Evolutionary conservation across 1,140 invertebrate genomes (phyloP), one percentile per base, ranked within the genome.

Genomic region (Catajapyx aquilonaris): DNA sequence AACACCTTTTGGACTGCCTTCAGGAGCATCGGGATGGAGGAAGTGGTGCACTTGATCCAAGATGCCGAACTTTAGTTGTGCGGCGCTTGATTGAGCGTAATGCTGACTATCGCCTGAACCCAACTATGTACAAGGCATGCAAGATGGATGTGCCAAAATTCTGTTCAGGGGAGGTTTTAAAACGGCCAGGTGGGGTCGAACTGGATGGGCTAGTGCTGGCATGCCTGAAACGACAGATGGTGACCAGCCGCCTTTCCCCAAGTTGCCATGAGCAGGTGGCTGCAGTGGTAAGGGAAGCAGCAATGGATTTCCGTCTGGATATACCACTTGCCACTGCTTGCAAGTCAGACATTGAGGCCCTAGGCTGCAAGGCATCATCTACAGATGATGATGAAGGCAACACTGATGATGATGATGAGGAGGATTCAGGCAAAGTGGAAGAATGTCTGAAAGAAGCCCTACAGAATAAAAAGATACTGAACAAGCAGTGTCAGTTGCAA

Each of bases 41-140:
- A n/a, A n/a, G n/a, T n/a, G n/a, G n/a, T n/a, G 68, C 65, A 17
- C 95, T 91, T 60, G 80, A 90, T 53, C 67, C 73, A 37, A 75
- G 75, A 36, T 98, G 94, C 54, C 74, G 81, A 49, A 60, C 72
- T 35, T 68, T 95, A 10, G 76, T 98, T 2, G 62, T 85, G 5
- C 76, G 78, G 54, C 65, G 93, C 52, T 79, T 94, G 71, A 76
- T 87, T 38, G 84, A 88, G 55, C 84, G 91, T 59, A 87, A 84
- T 53, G 68, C 73, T 31, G 90, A 98, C 59, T 85, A 84, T 48
- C 68, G 90, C 44, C 75, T 97, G 33, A 95, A 97, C 63, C 81
- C 83, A 11, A 64, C 71, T 5, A 61, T 97, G 20, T 76, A 83
- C 52, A 71, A 71, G 41, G 68, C 71, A 4, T 94, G 87, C 50